Conservation (phyloP, 2,113 vertebrate genomes). For the Alosa alosa region DNA sequence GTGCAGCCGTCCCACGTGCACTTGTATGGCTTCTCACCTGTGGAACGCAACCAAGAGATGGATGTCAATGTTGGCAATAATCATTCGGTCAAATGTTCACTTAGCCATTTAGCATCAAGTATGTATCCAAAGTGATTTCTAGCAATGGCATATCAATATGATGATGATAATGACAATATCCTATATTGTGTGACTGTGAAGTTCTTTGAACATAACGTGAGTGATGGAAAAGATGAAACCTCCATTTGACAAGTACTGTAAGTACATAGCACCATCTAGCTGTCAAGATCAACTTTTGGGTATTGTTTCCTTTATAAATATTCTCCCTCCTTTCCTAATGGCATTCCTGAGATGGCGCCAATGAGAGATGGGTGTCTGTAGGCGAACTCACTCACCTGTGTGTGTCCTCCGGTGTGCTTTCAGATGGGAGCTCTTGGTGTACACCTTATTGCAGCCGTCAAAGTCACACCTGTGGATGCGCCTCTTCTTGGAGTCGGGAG, state of each 20-base stretch:
- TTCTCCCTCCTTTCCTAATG: neutral
- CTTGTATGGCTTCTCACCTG: constrained; percentile 99
- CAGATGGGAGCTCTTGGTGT: constrained; percentile 98
- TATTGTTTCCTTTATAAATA: neutral
- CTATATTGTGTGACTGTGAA: neutral
- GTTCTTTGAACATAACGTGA: neutral
- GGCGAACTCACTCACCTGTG: constrained; percentile 76
- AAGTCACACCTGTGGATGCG: constrained; percentile 99
- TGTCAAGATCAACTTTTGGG: neutral
- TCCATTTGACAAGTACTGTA: neutral
- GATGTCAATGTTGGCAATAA: neutral
- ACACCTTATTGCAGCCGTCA: constrained; percentile 99
- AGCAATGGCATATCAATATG: neutral
- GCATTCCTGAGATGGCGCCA: neutral
- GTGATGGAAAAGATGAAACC: neutral
- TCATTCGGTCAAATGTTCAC: neutral
- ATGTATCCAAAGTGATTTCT: neutral
- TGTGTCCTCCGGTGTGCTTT: constrained; percentile 98
- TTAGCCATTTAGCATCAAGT: neutral
- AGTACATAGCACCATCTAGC: neutral
- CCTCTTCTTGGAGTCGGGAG: constrained; percentile 95
- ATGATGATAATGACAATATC: no score
- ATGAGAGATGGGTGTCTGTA: neutral
- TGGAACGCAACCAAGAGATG: constrained; percentile 43
- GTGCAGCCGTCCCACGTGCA: constrained; percentile 99